These are phyloP conservation scores for Archocentrus centrarchus DNA, from an alignment of 2,113 vertebrate genomes.

Conservation along the genomic window DNA sequence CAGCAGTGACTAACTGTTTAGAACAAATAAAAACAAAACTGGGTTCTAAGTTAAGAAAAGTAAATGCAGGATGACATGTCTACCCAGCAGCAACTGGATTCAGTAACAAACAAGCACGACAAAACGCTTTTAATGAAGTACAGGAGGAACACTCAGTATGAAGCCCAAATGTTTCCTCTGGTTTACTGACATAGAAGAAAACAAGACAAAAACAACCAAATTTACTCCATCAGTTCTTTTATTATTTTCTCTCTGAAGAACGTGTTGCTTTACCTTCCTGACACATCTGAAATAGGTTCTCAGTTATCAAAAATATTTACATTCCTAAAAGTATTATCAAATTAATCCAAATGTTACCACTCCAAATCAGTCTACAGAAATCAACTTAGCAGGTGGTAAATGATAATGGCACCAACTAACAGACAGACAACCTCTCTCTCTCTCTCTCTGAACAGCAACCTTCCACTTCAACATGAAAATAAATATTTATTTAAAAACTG, in stretches of 20 bases:
- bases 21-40: constrained; percentile 29
- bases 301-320: background rate
- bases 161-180: constrained; percentile 35
- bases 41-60: background rate
- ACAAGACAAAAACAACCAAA: background rate
- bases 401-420: background rate
- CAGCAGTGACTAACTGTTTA: background rate
- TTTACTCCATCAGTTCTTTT: constrained; percentile 6
- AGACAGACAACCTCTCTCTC: background rate
- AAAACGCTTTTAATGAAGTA: constrained; percentile 31
- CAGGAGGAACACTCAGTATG: background rate
- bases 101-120: constrained; percentile 30
- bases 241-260: background rate
- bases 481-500: background rate
- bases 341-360: background rate
- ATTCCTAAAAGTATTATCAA: background rate
- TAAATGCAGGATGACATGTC: constrained; percentile 24
- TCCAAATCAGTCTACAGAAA: background rate
- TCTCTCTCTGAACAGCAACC: background rate
- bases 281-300: background rate
- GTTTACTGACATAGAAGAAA: background rate
- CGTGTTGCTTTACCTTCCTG: background rate
- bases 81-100: constrained; percentile 28
- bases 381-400: background rate
- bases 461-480: background rate